phyloP scores from a whole-genome alignment of 1,140 invertebrate genomes.

The Cyclargus thomasi region DNA sequence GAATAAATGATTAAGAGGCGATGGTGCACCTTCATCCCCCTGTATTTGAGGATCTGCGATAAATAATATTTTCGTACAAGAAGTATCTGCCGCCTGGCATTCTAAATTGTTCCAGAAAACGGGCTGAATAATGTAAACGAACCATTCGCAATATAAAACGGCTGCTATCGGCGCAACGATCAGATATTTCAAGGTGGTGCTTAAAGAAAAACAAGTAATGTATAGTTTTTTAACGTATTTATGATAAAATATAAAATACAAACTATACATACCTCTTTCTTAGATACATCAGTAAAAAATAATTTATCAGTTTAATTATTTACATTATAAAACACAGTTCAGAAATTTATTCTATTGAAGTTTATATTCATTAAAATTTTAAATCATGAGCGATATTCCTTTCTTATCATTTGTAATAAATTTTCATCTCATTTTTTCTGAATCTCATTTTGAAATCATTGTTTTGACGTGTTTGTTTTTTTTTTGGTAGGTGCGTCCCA shows the following conservation, averaged over 20 bases:
- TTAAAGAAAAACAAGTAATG: constrained; percentile 31
- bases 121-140: constrained; percentile 75
- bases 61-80: constrained; percentile 84
- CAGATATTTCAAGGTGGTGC: constrained; percentile 51
- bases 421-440: not conserved
- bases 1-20: constrained; percentile 75
- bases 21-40: constrained; percentile 82
- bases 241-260: not conserved
- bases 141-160: constrained; percentile 77
- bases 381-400: not conserved
- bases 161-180: constrained; percentile 40
- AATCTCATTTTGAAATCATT: constrained; percentile 14
- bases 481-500: too few relatives aligned
- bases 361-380: not conserved
- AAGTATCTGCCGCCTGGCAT: constrained; percentile 60
- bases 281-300: constrained; percentile 38
- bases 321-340: not conserved
- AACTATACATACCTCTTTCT: constrained; percentile 41
- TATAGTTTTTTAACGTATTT: constrained; percentile 9
- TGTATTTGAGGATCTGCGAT: constrained; percentile 96
- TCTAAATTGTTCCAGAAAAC: constrained; percentile 75
- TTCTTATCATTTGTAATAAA: not conserved
- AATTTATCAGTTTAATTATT: not conserved
- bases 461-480: not conserved
- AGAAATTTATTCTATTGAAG: too few relatives aligned